Base-by-base conservation (phyloP, 2,113 vertebrate species). In the Grus americana region DNA sequence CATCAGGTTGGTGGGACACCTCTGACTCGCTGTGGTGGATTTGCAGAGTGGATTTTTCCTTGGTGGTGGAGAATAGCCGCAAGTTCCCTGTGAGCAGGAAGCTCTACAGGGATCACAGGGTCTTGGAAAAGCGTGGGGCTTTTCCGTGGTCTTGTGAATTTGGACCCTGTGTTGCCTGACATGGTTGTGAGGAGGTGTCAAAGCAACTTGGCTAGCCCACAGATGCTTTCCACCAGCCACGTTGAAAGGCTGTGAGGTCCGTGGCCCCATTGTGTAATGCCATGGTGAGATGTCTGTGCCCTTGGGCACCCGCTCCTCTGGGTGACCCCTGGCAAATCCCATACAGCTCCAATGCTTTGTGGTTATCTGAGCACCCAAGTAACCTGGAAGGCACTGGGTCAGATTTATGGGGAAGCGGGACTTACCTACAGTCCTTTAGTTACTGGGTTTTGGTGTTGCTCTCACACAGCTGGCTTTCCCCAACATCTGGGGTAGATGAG, bases 1-100 rank as follows among this genome's bases (percentile, higher is more conserved):
- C 98, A 98, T 66, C 98, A 98, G 98, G 98, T 98, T 92, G 70
- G 95, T 96, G 55, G 27, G 6, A 71, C 40, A 26, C 40, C 27
- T 29, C 49, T 55, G 90, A 7, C 40, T 72, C 1, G 0, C 24
- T 44, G 10, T 3, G 8, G 16, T 36, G 79, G 47, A 19, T 62
- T 47, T 67, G 65, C 65, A 50, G 44, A 16, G 44, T 29, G 2
- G 1, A 4, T 42, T 74, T 88, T 74, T 11, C 66, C 17, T 47
- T 55, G 40, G 22, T 46, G 52, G 14, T 44, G 32, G 21, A 34
- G 65, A 62, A 62, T 0, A 62, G 12, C 19, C 8, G 3, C 40
- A 47, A 3, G 15, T 40, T 79, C 6, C 29, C n/a, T 40, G 24
- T 3, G 2, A 20, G 30, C 38, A 93, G 40, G 9, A 74, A 72